Evolutionary conservation across 2,113 vertebrate species (phyloP).

Genomic region (Riparia riparia): DNA sequence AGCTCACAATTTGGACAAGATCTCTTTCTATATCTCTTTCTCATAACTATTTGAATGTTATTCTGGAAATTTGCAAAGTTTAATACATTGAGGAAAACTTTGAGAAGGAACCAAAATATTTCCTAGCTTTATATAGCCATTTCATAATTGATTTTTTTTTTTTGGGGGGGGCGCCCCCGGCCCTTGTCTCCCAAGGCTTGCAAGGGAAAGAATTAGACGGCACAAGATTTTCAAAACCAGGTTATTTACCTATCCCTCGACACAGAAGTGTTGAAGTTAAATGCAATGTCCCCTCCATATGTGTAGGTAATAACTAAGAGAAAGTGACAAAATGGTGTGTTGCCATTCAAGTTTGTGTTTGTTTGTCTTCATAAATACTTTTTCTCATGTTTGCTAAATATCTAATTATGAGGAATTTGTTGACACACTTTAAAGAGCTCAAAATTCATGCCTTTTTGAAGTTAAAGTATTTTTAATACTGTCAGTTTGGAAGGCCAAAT

Average conservation of each 20-base stretch:
- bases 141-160: not conserved
- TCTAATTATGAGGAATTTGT: not conserved
- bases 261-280: not conserved
- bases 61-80: not conserved
- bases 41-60: not conserved
- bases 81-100: not conserved
- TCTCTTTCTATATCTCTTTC: not conserved
- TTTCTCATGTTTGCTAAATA: not conserved
- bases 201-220: not conserved
- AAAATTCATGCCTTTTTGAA: not conserved
- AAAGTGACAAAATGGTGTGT: not conserved
- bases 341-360: not conserved
- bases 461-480: not conserved
- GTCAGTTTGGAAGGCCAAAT: not conserved
- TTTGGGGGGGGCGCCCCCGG: too few relatives aligned
- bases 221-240: not conserved
- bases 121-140: not conserved
- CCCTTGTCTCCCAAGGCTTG: not conserved
- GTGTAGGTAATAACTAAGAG: not conserved
- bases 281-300: not conserved
- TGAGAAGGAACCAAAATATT: not conserved
- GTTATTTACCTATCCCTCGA: not conserved
- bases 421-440: not conserved
- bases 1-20: not conserved
- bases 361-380: not conserved